phyloP scores from a whole-genome alignment of 2,113 vertebrate genomes.

The Columba janthina region DNA sequence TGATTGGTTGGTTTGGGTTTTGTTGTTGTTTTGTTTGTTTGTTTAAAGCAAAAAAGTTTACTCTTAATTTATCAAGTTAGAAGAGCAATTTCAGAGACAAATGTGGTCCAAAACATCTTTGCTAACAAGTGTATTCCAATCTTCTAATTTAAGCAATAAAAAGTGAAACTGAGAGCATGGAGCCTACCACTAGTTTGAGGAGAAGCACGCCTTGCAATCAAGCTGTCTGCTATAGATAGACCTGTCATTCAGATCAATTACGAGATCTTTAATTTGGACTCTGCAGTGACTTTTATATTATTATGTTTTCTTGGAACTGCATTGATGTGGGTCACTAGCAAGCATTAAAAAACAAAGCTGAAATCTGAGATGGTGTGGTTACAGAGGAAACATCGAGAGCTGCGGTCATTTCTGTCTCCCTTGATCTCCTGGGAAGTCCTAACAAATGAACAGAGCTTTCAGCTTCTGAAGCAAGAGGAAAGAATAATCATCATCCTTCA shows the following conservation, averaged over 20 bases:
- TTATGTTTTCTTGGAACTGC: constrained; percentile 45
- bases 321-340: constrained; percentile 58
- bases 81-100: not conserved
- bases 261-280: constrained; percentile 65
- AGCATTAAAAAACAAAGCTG: constrained; percentile 48
- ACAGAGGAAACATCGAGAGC: not conserved
- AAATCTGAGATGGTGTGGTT: constrained; percentile 33
- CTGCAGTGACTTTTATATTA: constrained; percentile 47
- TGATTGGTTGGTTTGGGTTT: no score
- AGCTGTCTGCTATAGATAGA: constrained; percentile 41
- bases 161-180: not conserved
- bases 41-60: not conserved
- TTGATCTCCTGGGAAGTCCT: constrained; percentile 20
- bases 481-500: not conserved
- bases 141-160: constrained; percentile 17
- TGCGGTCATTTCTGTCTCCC: not conserved
- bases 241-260: constrained; percentile 43
- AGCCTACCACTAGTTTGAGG: not conserved
- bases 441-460: not conserved
- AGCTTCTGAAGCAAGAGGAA: not conserved
- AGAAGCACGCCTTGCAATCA: constrained; percentile 19
- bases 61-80: not conserved
- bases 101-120: not conserved
- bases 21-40: not conserved
- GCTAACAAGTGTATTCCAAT: not conserved